A percentile compares a stretch with the other conserved stretches of the same genome.
Conservation (phyloP, 2,113 vertebrate genomes). For the Seriola rivoliana region DNA sequence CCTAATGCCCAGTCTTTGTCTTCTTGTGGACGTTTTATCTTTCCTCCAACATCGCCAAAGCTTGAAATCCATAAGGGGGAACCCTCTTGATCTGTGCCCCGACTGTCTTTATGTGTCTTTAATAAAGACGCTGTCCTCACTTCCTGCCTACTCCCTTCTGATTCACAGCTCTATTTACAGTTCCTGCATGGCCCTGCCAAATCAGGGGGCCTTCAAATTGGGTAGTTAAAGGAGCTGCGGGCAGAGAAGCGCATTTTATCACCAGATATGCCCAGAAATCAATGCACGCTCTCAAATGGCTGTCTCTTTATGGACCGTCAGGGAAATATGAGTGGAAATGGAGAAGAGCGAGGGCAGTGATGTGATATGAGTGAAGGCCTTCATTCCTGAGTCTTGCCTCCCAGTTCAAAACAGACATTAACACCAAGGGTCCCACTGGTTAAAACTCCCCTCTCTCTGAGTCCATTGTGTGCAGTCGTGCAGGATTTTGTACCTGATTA, state of each 20-base stretch:
- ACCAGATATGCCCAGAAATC: slow-evolving; percentile 84
- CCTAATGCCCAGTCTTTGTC: neutral
- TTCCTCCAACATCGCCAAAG: slow-evolving; percentile 6
- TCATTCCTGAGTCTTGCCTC: slow-evolving; percentile 73
- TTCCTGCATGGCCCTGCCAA: slow-evolving; percentile 77
- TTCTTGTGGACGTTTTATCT: slow-evolving; percentile 47
- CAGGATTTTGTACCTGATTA: slow-evolving; percentile 68
- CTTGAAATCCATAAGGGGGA: slow-evolving; percentile 34
- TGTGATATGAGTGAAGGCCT: slow-evolving; percentile 75
- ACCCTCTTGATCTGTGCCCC: slow-evolving; percentile 41
- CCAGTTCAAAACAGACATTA: slow-evolving; percentile 74
- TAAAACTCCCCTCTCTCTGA: slow-evolving; percentile 69
- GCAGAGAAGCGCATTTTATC: slow-evolving; percentile 81
- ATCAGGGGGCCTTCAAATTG: slow-evolving; percentile 79
- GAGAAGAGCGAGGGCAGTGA: slow-evolving; percentile 69
- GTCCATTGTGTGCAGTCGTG: slow-evolving; percentile 71
- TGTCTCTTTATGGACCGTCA: slow-evolving; percentile 83
- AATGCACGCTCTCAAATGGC: slow-evolving; percentile 82
- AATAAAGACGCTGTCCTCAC: slow-evolving; percentile 60
- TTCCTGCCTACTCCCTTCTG: slow-evolving; percentile 61
- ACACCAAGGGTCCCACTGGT: slow-evolving; percentile 71
- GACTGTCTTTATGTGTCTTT: slow-evolving; percentile 58
- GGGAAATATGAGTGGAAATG: slow-evolving; percentile 81
- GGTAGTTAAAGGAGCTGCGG: slow-evolving; percentile 81
- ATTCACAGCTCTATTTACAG: slow-evolving; percentile 81